Evolutionary conservation across 1,140 invertebrate species (phyloP), one percentile per base, ranked within the genome.

Genomic region (Drosophila teissieri): DNA sequence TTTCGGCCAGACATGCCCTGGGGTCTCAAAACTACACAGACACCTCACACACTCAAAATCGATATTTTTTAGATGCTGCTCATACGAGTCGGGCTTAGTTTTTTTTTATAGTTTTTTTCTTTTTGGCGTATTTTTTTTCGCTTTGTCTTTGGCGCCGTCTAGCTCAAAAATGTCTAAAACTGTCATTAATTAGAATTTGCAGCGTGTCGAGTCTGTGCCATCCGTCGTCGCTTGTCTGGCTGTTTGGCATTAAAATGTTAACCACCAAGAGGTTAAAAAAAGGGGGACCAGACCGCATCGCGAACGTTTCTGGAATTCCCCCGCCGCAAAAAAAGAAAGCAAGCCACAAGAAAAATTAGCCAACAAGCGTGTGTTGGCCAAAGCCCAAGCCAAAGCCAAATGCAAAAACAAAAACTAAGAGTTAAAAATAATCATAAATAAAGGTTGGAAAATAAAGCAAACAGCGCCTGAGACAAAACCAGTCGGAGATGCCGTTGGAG

Each of bases 261-360:
- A 48, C 56, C 72, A 37, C 40, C 37, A 46, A 64, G 58, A 63
- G 19, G 24, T 37, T 24, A 19, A 46, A 45, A 65, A 60, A 19
- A 19, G 49, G 27, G 54, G 55, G 34, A 57, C 36, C 58, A 64
- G 72, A 67, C 54, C 60, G 34, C 53, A 68, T 58, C 54, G 11
- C 37, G 69, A 78, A 65, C 60, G 49, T 78, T 57, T 34, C 68
- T 86, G 82, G 82, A 86, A 86, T 82, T 86, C 83, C 82, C 82
- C 65, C 40, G 61, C 60, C 46, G 37, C 45, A 67, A 83, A 83
- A 83, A 78, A 82, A 64, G 77, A 79, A 67, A 82, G 54, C 52
- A 46, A 61, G 46, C 60, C 63, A 60, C 63, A 54, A 56, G 62
- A 73, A 78, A 75, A 79, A 68, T 63, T 78, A 60, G 64, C 64